These are phyloP conservation scores for Copidosoma floridanum DNA, from an alignment of 1,140 invertebrate species.

Conservation along the genomic window DNA sequence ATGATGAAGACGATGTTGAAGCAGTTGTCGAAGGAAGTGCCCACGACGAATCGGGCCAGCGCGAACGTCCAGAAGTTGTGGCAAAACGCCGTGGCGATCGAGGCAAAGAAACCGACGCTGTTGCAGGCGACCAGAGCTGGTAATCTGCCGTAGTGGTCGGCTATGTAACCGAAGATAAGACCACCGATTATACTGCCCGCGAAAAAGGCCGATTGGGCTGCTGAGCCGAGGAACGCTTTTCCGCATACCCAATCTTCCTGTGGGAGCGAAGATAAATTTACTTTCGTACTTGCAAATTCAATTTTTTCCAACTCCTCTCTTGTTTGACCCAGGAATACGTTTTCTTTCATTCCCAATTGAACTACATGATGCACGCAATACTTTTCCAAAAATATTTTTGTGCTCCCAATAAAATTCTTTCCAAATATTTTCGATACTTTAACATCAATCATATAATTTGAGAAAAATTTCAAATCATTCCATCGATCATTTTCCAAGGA, in stretches of 20 bases:
- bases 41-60: conserved; percentile 76
- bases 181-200: conserved; percentile 57
- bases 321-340: no score
- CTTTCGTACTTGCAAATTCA: no score
- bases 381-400: no score
- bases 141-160: conserved; percentile 58
- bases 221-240: conserved; percentile 67
- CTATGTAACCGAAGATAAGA: conserved; percentile 56
- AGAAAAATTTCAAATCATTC: no score
- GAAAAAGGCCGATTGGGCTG: conserved; percentile 71
- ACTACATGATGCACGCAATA: no score
- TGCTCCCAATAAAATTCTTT: no score
- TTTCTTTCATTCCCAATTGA: no score
- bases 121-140: conserved; percentile 67
- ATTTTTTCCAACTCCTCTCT: no score
- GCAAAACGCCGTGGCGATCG: conserved; percentile 73
- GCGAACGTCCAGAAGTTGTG: conserved; percentile 74
- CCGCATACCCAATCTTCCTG: conserved; percentile 84
- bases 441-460: no score
- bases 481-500: no score
- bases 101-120: conserved; percentile 73
- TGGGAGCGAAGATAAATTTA: no score
- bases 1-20: conserved; percentile 91
- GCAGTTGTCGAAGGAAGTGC: conserved; percentile 84
- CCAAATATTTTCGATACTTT: no score